Conservation (phyloP, 2,888 invertebrate species). For the Pocota personata region DNA sequence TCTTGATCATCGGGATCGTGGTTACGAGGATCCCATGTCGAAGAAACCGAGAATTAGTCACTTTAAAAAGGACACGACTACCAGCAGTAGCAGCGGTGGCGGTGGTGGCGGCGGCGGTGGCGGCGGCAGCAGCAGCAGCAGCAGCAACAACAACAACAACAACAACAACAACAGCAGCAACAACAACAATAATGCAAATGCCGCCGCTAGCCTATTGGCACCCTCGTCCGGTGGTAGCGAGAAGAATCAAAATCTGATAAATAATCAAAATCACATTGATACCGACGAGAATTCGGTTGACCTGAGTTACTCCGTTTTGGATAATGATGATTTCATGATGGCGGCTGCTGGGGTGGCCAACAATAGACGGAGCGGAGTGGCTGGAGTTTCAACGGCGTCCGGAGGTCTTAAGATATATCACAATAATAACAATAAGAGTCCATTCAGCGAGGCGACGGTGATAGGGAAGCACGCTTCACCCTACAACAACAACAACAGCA, state of each 20-base stretch:
- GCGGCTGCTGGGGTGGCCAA: not conserved
- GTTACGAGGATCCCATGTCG: constrained; percentile 85
- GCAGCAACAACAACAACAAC: constrained; percentile 66
- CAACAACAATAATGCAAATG: constrained; percentile 61
- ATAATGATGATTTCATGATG: constrained; percentile 80
- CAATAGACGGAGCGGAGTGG: constrained; percentile 24
- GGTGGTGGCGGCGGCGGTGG: too few relatives aligned
- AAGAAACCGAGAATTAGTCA: constrained; percentile 95
- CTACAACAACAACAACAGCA: constrained; percentile 45
- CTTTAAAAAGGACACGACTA: constrained; percentile 87
- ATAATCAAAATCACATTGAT: constrained; percentile 75
- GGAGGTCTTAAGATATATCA: constrained; percentile 63
- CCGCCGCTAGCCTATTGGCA: constrained; percentile 52
- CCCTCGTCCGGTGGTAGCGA: constrained; percentile 50
- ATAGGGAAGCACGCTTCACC: constrained; percentile 54
- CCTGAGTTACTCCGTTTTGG: constrained; percentile 81
- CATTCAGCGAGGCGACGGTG: constrained; percentile 35
- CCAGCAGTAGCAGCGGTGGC: too few relatives aligned
- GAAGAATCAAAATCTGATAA: constrained; percentile 64
- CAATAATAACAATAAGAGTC: constrained; percentile 69
- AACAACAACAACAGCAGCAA: constrained; percentile 66
- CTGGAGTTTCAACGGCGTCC: constrained; percentile 9
- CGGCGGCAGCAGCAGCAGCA: constrained; percentile 65
- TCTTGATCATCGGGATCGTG: constrained; percentile 82
- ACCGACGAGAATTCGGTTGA: constrained; percentile 79